Base-by-base conservation (phyloP, 2,888 invertebrate species). In the Nomada hirtipes region DNA sequence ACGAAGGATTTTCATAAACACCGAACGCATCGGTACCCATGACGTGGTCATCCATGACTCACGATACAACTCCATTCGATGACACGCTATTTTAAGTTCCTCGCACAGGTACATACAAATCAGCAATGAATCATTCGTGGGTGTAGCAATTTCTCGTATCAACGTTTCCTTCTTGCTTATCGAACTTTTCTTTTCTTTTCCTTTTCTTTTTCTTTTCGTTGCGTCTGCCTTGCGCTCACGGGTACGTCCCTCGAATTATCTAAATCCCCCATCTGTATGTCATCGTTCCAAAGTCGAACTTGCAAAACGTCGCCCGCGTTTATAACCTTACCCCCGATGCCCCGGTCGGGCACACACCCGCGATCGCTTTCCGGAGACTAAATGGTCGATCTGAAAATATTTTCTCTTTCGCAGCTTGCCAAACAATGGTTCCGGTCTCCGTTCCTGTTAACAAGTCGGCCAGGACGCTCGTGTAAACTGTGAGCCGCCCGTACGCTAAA, bases 341-440 rank as follows among this genome's bases (percentile, higher is more conserved):
- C 76, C 73, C 78, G 67, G 64, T 70, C 78, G 76, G 77, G 63
- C 74, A 36, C 42, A 60, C 44, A 52, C 60, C 20, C 18, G 63
- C 69, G 47, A n/a, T 72, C 69, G 44, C 59, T 29, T 47, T 44
- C 55, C 61, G 23, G 68, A 65, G 55, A 80, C 52, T 59, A 67
- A 68, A 79, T 57, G 61, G 75, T 72, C 76, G 81, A 70, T 76
- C 68, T 65, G 82, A 82, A 82, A 82, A 83, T 81, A 82, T 82
- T 83, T 59, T 70, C 68, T 64, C 44, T 61, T 9, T 73, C 65
- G 69, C 57, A 72, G 74, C 73, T 60, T 42, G 50, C 65, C 73
- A 82, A 83, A 82, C 76, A 82, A 73, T 52, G 76, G 65, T 72
- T 76, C 82, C 72, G 72, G 53, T 36, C 67, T 69, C 53, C 50